These are phyloP conservation scores for Laspeyria flexula DNA, from an alignment of 2,888 invertebrate species.

Conservation along the genomic window DNA sequence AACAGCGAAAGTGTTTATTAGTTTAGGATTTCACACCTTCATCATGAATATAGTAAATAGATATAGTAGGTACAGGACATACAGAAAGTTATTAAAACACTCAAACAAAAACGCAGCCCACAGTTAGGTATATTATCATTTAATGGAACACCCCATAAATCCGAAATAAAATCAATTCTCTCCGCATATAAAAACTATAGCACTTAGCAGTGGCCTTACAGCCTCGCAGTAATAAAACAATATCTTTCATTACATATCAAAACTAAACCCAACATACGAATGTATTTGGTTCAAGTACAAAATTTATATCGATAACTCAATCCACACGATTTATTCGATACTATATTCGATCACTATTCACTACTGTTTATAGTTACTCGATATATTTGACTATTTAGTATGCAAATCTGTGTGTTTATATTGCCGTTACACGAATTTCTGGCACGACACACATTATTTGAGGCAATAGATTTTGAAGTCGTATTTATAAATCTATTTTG, in stretches of 20 bases:
- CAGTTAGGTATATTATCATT: neutral
- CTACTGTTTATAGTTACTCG: neutral
- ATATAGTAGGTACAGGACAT: no score
- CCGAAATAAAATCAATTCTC: constrained; percentile 20
- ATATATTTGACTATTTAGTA: neutral
- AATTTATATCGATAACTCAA: constrained; percentile 2
- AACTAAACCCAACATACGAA: constrained; percentile 6
- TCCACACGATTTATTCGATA: neutral
- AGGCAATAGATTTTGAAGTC: no score
- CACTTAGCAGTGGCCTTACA: constrained; percentile 33
- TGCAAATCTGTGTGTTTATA: neutral
- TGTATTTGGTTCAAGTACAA: constrained; percentile 11
- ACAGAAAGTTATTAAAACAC: no score
- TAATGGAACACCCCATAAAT: constrained; percentile 17
- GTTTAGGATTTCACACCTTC: no score
- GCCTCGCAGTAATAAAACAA: constrained; percentile 3
- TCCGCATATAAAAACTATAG: constrained; percentile 13
- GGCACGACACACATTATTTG: neutral
- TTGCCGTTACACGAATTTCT: neutral
- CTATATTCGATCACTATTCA: neutral
- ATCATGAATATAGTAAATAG: no score
- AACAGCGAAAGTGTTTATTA: no score
- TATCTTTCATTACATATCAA: constrained; percentile 16
- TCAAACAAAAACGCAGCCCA: no score
- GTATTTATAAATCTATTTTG: no score